Conservation (phyloP, 2,113 vertebrate species). For the Accipiter virgatus region DNA sequence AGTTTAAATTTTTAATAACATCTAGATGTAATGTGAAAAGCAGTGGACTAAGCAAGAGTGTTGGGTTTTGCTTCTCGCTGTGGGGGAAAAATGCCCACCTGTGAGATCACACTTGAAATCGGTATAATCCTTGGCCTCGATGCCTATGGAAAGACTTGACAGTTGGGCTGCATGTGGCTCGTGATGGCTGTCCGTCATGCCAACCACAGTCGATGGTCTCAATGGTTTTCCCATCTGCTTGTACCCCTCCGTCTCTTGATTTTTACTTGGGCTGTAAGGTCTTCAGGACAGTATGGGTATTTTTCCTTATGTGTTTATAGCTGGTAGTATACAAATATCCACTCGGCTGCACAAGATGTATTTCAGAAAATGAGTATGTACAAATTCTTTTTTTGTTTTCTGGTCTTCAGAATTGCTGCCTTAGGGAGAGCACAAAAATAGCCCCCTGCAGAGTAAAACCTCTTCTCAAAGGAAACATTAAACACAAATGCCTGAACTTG, state of each 20-base stretch:
- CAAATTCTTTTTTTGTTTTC: neutral
- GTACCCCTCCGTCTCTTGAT: neutral
- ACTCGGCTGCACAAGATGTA: fast-evolving
- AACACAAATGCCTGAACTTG: neutral
- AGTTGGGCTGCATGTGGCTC: neutral
- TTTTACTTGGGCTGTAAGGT: neutral
- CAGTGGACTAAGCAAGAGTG: neutral
- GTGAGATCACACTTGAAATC: neutral
- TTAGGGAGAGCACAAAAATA: neutral
- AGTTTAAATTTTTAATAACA: neutral
- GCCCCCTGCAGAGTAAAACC: neutral
- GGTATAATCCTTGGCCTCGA: neutral
- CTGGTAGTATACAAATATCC: neutral
- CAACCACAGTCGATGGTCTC: fast-evolving
- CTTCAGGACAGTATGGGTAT: neutral
- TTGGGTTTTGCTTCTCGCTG: neutral
- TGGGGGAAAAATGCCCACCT: too few species aligned
- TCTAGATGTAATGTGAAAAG: neutral
- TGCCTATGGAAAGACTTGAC: neutral
- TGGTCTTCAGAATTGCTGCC: neutral
- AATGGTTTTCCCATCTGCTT: neutral
- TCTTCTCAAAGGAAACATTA: neutral
- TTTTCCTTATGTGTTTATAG: neutral
- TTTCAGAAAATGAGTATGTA: neutral
- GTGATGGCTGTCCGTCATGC: fast-evolving